phyloP scores from a whole-genome alignment of 92 coral and sea anemone genomes.

The Actinostola sp. region DNA sequence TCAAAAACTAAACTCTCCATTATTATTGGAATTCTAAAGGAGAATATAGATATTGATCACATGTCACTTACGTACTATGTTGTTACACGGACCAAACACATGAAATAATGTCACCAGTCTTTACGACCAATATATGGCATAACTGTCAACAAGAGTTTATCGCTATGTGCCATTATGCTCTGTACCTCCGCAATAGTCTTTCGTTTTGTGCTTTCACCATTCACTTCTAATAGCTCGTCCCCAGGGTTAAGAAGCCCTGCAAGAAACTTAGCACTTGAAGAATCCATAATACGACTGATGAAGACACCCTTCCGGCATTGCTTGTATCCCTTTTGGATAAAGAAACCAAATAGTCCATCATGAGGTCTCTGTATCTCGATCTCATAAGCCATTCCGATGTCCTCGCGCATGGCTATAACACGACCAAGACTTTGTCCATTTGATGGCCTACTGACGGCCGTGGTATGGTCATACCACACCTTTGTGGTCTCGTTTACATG shows the following conservation, averaged over 20 bases:
- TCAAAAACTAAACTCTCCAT: no score
- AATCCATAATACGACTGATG: constrained; percentile 85
- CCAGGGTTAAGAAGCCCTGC: constrained; percentile 92
- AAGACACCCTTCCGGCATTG: constrained; percentile 79
- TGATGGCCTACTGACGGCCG: constrained; percentile 80
- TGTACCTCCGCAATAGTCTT: constrained; percentile 73
- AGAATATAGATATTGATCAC: not conserved
- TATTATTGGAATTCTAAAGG: no score
- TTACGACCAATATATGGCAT: constrained; percentile 77
- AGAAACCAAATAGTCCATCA: constrained; percentile 88
- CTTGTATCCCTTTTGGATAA: constrained; percentile 83
- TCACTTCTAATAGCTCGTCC: constrained; percentile 90
- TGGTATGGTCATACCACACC: constrained; percentile 74
- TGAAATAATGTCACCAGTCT: constrained; percentile 61
- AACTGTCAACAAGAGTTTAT: constrained; percentile 75
- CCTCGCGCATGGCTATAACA: constrained; percentile 65
- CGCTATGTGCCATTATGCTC: constrained; percentile 78
- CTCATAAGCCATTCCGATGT: constrained; percentile 79
- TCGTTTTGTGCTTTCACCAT: constrained; percentile 60
- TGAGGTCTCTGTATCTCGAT: constrained; percentile 82
- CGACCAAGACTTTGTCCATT: constrained; percentile 79
- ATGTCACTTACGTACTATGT: not conserved
- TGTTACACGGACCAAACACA: not conserved
- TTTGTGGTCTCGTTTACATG: constrained; percentile 77
- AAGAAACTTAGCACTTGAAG: constrained; percentile 79